Percentiles rank a stretch among this genome's conserved stretches.
Evolutionary conservation across 2,888 invertebrate species (phyloP).

Genomic region (Rotaria magnacalcarata): DNA sequence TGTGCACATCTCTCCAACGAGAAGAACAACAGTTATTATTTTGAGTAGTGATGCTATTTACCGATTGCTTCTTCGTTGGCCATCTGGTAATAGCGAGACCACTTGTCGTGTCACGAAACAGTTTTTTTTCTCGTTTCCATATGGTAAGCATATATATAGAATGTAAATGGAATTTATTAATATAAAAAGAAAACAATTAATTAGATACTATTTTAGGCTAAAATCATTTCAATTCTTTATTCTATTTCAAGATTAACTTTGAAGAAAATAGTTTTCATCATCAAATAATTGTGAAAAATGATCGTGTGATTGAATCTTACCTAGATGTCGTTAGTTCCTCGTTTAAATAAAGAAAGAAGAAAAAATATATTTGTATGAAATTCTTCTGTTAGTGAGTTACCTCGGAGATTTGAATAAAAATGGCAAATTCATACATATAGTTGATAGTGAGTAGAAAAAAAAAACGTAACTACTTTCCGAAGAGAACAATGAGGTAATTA

Average conservation of each 20-base stretch:
- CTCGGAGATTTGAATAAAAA: background rate
- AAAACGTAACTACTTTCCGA: no score
- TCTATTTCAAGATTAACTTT: no score
- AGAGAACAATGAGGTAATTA: background rate
- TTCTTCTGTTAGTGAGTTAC: background rate
- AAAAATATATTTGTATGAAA: background rate
- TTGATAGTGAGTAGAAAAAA: background rate
- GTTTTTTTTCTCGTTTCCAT: background rate
- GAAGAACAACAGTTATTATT: constrained; percentile 29
- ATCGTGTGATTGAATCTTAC: no score
- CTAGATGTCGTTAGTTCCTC: background rate
- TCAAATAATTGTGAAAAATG: no score
- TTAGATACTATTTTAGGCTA: background rate
- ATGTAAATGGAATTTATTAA: background rate
- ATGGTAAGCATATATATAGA: background rate
- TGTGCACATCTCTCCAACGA: constrained; percentile 6
- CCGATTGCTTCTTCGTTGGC: background rate
- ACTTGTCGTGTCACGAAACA: background rate
- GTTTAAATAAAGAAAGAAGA: background rate
- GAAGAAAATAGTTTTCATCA: no score
- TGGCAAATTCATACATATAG: background rate
- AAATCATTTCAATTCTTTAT: no score
- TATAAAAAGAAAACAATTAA: background rate
- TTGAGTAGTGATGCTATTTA: background rate
- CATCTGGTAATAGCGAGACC: constrained; percentile 6